Evolutionary conservation across 2,113 vertebrate genomes (phyloP), one percentile per base, ranked within the genome.

Genomic region (Alectura lathami): DNA sequence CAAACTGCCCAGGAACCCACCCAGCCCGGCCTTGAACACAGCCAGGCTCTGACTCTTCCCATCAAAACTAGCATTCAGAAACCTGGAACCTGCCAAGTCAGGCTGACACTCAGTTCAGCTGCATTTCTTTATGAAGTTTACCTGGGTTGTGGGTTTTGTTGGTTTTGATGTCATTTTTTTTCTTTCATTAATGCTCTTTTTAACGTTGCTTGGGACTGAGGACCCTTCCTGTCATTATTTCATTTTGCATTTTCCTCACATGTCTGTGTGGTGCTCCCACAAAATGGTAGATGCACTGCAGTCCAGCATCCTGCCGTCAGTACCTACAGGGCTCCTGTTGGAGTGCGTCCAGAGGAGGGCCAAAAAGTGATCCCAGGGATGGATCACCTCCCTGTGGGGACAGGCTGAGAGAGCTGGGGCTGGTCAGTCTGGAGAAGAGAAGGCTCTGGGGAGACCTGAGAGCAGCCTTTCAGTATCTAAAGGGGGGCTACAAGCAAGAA

Each of bases 201-300:
- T 47, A 51, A 11, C 40, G 50, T n/a, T 15, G 5, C 32, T 22
- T 69, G 72, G 38, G 54, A 47, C 36, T 32, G 47, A 24, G 22
- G 11, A 13, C 48, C 22, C 5, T 62, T 50, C 20, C 17, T 57
- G 20, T 38, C 13, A 8, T 66, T 68, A 32, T n/a, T 81, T 5
- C 34, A 23, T 34, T 60, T 17, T 47, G 29, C 60, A 22, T 74
- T 42, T 51, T 24, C 40, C 54, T 45, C 42, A 51, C 17, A 1
- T 24, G 20, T 47, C 50, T 66, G 57, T 45, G 63, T 32, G 81
- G 36, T 40, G 32, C 36, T 67, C 32, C 57, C 29, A 12, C 20
- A 24, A 42, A 23, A 3, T 6, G 47, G 8, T 30, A 14, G 1
- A 0, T 2, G 1, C 2, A 5, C 11, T 29, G 43, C 40, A 63